These are phyloP conservation scores for Mycteria americana DNA, from an alignment of 2,797 vertebrate genomes.

Conservation along the genomic window DNA sequence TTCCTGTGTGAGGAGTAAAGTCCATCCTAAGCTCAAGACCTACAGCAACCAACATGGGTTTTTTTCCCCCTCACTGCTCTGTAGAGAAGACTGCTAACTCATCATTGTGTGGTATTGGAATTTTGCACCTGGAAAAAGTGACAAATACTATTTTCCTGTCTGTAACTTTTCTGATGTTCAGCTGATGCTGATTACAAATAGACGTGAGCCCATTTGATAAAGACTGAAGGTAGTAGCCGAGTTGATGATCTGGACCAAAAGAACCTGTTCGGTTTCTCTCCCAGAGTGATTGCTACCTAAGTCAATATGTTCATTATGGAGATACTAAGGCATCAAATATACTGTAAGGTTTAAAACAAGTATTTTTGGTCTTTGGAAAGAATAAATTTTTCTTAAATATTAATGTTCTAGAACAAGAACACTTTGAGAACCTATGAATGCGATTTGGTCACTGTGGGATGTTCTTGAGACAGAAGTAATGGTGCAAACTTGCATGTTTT, in stretches of 20 bases:
- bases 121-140: not conserved
- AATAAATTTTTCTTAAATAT: not conserved
- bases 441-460: not conserved
- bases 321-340: not conserved
- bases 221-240: not conserved
- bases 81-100: not conserved
- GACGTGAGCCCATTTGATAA: not conserved
- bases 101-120: not conserved
- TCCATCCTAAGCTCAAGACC: not conserved
- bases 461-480: not conserved
- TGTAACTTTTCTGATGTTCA: not conserved
- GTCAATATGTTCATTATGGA: not conserved
- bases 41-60: not conserved
- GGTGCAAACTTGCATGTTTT: not conserved
- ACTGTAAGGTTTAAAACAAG: not conserved
- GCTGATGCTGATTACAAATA: not conserved
- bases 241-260: not conserved
- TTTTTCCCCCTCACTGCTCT: not conserved
- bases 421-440: not conserved
- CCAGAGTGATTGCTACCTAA: not conserved
- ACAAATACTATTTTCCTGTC: not conserved
- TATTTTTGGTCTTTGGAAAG: not conserved
- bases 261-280: not conserved
- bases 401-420: not conserved
- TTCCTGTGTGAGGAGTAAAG: not conserved